Evolutionary conservation across 2,888 invertebrate species (phyloP).

Genomic region (Cordilura impudica): DNA sequence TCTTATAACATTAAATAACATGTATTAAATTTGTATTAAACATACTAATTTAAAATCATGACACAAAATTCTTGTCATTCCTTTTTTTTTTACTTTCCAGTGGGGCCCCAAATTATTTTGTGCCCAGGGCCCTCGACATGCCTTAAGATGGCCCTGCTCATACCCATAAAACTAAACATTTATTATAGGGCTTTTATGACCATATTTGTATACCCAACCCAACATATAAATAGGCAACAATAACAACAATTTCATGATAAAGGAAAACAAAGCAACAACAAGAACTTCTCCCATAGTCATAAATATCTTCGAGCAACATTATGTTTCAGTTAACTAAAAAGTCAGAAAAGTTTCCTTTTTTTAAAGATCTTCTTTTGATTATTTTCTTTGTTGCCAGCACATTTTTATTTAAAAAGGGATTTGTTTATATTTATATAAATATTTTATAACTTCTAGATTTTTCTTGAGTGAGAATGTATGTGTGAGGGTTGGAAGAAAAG

Average conservation of each 20-base stretch:
- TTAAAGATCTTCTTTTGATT: neutral
- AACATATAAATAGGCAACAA: neutral
- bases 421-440: constrained; percentile 18
- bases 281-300: neutral
- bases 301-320: neutral
- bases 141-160: too few relatives aligned
- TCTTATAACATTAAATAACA: too few relatives aligned
- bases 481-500: neutral
- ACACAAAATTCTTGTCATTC: too few relatives aligned
- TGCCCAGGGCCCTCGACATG: too few relatives aligned
- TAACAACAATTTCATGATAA: neutral
- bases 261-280: neutral
- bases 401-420: constrained; percentile 7
- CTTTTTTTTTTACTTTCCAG: too few relatives aligned
- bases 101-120: too few relatives aligned
- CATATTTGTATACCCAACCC: neutral
- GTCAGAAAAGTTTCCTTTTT: constrained; percentile 9
- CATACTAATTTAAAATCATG: too few relatives aligned
- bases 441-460: constrained; percentile 10
- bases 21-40: too few relatives aligned
- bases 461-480: neutral
- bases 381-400: neutral
- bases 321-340: constrained; percentile 12
- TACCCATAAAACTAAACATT: constrained; percentile 20
- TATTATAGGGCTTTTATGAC: constrained; percentile 38